Conservation (phyloP, 2,888 invertebrate species). For the Dasypolia templi region DNA sequence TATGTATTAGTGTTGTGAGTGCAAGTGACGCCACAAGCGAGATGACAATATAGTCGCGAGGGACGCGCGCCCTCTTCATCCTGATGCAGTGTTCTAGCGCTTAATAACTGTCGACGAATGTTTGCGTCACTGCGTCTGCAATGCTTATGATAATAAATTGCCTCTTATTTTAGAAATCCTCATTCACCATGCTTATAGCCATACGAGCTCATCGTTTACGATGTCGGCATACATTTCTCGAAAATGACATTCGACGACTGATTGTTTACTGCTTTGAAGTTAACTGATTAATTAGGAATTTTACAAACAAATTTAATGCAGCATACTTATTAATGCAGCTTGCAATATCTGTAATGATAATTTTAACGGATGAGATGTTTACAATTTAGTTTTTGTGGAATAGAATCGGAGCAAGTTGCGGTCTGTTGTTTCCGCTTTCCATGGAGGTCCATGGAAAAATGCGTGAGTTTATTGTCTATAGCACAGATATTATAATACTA, state of each 20-base stretch:
- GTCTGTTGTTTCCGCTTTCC: background rate
- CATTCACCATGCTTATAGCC: constrained; percentile 84
- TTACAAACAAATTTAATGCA: constrained; percentile 13
- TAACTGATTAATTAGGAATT: constrained; percentile 55
- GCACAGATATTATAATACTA: too few species aligned
- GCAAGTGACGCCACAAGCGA: constrained; percentile 76
- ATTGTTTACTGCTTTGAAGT: constrained; percentile 73
- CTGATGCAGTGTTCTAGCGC: constrained; percentile 84
- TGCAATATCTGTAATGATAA: constrained; percentile 9
- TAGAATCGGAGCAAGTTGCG: background rate
- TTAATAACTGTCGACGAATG: constrained; percentile 89
- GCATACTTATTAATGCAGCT: background rate
- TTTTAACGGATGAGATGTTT: background rate
- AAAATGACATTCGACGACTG: constrained; percentile 81
- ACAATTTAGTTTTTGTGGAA: background rate
- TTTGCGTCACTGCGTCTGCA: constrained; percentile 87
- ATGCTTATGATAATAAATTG: constrained; percentile 87
- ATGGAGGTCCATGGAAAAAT: too few species aligned
- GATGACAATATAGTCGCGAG: constrained; percentile 77
- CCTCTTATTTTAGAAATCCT: constrained; percentile 89
- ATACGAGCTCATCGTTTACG: constrained; percentile 81
- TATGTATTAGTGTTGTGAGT: constrained; percentile 76
- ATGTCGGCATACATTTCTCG: constrained; percentile 81
- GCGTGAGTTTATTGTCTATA: background rate
- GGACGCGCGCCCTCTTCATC: constrained; percentile 77